Percentiles rank a stretch among this genome's conserved stretches.
Conservation (phyloP, 2,888 invertebrate species). For the Nasonovia ribisnigri region DNA sequence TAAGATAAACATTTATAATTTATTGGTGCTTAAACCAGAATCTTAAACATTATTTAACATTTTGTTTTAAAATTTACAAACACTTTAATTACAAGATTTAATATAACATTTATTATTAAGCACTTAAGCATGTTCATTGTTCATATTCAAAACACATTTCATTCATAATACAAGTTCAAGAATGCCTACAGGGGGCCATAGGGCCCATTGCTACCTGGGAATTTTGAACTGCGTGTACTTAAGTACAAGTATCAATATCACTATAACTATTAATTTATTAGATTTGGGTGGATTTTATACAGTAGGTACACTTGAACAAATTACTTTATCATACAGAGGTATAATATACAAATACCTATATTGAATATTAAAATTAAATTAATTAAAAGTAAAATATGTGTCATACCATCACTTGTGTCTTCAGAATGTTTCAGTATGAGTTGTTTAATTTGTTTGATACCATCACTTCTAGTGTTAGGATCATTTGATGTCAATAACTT, state of each 20-base stretch:
- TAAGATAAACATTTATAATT: not conserved
- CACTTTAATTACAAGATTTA: not conserved
- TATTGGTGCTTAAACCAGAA: not conserved
- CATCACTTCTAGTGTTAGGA: conserved; percentile 56
- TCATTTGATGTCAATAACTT: conserved; percentile 65
- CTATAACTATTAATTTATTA: no score
- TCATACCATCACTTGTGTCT: conserved; percentile 17
- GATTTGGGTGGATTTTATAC: no score
- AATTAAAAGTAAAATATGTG: not conserved
- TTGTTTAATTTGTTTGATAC: conserved; percentile 59
- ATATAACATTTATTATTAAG: no score
- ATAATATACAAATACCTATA: not conserved
- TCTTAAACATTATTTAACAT: not conserved
- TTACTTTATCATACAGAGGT: not conserved
- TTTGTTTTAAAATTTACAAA: not conserved
- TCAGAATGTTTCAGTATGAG: conserved; percentile 40
- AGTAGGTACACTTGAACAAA: not conserved
- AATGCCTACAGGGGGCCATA: no score
- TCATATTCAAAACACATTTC: not conserved
- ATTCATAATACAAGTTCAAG: not conserved
- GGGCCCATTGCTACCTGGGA: no score
- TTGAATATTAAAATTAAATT: not conserved
- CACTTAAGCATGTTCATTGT: not conserved
- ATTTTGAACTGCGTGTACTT: no score
- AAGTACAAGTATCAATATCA: no score